Evolutionary conservation across 1,140 invertebrate genomes (phyloP).

Genomic region (Homalodisca vitripennis): DNA sequence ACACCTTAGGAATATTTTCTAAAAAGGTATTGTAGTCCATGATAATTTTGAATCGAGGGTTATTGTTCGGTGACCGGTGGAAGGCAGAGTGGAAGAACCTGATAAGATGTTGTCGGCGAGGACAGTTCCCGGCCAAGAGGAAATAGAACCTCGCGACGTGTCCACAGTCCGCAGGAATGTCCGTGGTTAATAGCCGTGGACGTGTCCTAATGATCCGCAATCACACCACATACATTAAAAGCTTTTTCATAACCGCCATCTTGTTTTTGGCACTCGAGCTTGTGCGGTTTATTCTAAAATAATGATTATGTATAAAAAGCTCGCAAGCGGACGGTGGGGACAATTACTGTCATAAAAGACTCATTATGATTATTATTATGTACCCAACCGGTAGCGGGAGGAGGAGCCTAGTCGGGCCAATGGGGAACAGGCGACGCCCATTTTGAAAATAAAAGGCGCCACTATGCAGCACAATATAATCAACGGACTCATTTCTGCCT

Average conservation of each 20-base stretch:
- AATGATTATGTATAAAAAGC: conserved; percentile 32
- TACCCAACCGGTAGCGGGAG: conserved; percentile 24
- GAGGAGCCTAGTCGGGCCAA: background rate
- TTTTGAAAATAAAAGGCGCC: conserved; percentile 30
- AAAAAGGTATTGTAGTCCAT: too few species aligned
- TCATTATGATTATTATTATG: conserved; percentile 32
- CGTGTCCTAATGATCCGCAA: too few species aligned
- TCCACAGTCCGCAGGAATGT: too few species aligned
- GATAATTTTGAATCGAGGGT: too few species aligned
- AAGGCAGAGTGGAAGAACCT: too few species aligned
- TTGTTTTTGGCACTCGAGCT: conserved; percentile 25
- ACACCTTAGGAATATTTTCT: too few species aligned
- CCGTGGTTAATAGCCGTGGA: too few species aligned
- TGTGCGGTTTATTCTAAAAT: conserved; percentile 29
- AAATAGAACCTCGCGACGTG: too few species aligned
- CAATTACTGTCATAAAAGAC: conserved; percentile 29
- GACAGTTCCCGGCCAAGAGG: too few species aligned
- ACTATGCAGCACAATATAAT: conserved; percentile 27
- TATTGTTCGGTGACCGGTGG: too few species aligned
- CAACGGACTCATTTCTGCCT: conserved; percentile 25
- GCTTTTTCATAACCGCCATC: conserved; percentile 29
- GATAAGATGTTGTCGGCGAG: too few species aligned
- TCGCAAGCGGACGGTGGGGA: conserved; percentile 3
- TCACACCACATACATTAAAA: too few species aligned
- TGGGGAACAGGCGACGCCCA: conserved; percentile 23